These are phyloP conservation scores for Anastatus disparis DNA, from an alignment of 1,140 invertebrate genomes.

Conservation along the genomic window DNA sequence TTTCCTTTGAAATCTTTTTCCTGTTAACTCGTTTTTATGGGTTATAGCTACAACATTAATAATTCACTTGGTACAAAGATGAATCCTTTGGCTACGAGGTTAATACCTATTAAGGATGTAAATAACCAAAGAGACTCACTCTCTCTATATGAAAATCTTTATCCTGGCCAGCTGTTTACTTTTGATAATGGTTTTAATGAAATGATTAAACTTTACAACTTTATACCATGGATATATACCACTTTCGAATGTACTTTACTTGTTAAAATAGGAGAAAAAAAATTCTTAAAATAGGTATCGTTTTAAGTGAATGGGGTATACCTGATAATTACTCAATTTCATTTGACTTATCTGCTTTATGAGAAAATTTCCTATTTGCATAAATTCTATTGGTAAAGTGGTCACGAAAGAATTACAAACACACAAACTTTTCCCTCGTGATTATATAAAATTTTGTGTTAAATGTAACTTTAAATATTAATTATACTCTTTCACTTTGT, in stretches of 20 bases:
- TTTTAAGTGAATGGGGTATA: background rate
- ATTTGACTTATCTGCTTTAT: background rate
- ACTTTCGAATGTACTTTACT: slow-evolving; percentile 4
- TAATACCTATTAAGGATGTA: slow-evolving; percentile 27
- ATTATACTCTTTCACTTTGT: no score
- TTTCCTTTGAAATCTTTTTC: slow-evolving; percentile 10
- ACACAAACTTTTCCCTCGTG: no score
- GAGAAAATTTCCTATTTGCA: slow-evolving; percentile 15
- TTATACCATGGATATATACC: background rate
- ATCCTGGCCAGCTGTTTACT: slow-evolving; percentile 17
- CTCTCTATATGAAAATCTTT: background rate
- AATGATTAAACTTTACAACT: slow-evolving; percentile 12
- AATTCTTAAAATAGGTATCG: background rate
- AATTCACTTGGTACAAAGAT: slow-evolving; percentile 16
- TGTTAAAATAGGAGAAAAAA: background rate
- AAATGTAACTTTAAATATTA: no score
- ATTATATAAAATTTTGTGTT: no score
- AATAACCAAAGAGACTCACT: background rate
- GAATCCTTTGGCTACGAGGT: no score
- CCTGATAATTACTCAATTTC: slow-evolving; percentile 13
- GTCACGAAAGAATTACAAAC: no score
- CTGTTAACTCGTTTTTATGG: slow-evolving; percentile 12
- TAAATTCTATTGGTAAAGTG: no score
- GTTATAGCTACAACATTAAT: no score
- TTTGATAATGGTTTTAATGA: slow-evolving; percentile 34